Conservation (phyloP, 2,888 invertebrate genomes). For the Clepsis dumicolana region DNA sequence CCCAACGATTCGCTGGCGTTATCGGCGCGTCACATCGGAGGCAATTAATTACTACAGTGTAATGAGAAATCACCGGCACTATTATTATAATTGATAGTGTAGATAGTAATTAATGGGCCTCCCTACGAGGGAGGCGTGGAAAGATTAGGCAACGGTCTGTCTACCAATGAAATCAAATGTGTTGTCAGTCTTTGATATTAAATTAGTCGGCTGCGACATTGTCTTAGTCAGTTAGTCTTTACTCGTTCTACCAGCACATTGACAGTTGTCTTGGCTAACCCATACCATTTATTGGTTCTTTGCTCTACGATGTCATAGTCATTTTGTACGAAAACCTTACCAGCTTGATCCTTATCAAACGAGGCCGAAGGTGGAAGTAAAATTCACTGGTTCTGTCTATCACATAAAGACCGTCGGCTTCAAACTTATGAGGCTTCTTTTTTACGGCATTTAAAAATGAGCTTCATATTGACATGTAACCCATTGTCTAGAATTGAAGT, state of each 20-base stretch:
- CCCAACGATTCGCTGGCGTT: constrained; percentile 72
- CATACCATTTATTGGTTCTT: too few species aligned
- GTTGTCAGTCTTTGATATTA: neutral
- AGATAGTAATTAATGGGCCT: constrained; percentile 48
- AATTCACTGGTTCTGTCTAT: too few species aligned
- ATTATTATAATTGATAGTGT: constrained; percentile 55
- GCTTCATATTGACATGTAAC: neutral
- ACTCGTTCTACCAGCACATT: too few species aligned
- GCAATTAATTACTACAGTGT: constrained; percentile 63
- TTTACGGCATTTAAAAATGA: neutral
- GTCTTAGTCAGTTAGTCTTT: too few species aligned
- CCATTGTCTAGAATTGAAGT: neutral
- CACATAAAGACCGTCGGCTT: too few species aligned
- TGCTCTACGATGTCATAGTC: too few species aligned
- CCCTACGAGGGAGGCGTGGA: neutral
- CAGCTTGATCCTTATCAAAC: too few species aligned
- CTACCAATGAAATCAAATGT: constrained; percentile 5
- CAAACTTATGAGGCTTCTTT: too few species aligned
- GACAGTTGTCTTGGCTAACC: too few species aligned
- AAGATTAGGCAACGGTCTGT: neutral
- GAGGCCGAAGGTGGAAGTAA: too few species aligned
- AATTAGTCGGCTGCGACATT: neutral
- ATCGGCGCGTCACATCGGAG: constrained; percentile 77
- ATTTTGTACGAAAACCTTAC: too few species aligned
- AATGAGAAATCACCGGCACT: constrained; percentile 73